Evolutionary conservation across 2,888 invertebrate species (phyloP).

Genomic region (Aporophyla lueneburgensis): DNA sequence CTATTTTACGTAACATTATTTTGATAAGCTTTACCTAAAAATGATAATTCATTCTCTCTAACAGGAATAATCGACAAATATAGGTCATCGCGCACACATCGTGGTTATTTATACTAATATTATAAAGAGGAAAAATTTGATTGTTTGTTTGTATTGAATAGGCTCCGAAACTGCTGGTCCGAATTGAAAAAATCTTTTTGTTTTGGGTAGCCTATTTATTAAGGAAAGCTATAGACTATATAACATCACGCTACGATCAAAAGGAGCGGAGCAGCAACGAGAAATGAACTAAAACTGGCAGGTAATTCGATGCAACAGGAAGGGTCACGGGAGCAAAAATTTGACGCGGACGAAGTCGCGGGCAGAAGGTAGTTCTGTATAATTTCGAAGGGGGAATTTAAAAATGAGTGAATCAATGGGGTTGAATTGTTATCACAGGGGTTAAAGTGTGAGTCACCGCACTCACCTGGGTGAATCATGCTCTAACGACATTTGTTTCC

Average conservation of each 20-base stretch:
- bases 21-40: background rate
- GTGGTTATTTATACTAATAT: background rate
- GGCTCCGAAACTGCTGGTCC: no score
- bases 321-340: no score
- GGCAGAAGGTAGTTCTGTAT: background rate
- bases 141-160: no score
- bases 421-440: conserved; percentile 60
- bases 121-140: no score
- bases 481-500: conserved; percentile 38
- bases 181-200: no score
- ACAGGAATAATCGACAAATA: conserved; percentile 22
- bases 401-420: conserved; percentile 39
- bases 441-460: conserved; percentile 55
- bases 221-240: no score
- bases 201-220: no score
- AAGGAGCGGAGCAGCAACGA: no score
- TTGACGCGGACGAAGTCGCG: no score
- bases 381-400: conserved; percentile 10
- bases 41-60: conserved; percentile 1
- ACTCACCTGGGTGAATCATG: conserved; percentile 68
- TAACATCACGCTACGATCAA: no score
- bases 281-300: no score
- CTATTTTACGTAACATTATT: background rate
- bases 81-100: conserved; percentile 51
- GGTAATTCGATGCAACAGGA: no score